Evolutionary conservation across 2,888 invertebrate species (phyloP).

Genomic region (Villa cingulata): DNA sequence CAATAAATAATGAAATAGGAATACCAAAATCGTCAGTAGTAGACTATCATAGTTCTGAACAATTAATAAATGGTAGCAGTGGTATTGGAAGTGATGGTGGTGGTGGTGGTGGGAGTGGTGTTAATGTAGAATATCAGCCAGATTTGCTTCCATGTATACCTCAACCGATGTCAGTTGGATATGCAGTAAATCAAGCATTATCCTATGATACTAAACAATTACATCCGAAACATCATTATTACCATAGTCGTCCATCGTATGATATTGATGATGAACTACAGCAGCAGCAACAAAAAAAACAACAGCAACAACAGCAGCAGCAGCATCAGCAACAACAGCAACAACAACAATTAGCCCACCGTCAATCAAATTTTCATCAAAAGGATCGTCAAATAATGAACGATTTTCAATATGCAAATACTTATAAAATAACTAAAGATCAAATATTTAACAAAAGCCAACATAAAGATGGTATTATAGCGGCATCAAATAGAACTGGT

Average conservation of each 20-base stretch:
- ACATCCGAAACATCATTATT: conserved; percentile 3
- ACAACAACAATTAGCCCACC: too few species aligned
- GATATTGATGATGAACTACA: neutral
- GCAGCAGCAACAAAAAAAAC: too few species aligned
- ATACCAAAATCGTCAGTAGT: neutral
- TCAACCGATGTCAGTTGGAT: conserved; percentile 13
- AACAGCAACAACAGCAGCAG: too few species aligned
- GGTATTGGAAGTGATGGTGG: too few species aligned
- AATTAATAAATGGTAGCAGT: conserved; percentile 14
- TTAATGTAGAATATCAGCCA: conserved; percentile 22
- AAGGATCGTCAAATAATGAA: neutral
- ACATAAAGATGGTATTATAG: too few species aligned
- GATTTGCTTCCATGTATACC: conserved; percentile 21
- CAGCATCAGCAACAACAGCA: too few species aligned
- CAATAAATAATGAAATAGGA: too few species aligned
- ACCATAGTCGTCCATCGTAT: neutral
- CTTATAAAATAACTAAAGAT: neutral
- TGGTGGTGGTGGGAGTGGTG: too few species aligned
- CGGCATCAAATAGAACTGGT: too few species aligned
- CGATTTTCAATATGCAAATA: conserved; percentile 5
- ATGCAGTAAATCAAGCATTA: conserved; percentile 4
- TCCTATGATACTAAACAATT: conserved; percentile 3
- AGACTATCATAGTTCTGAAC: conserved; percentile 9
- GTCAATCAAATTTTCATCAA: too few species aligned
- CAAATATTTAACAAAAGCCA: too few species aligned